Evolutionary conservation across 2,888 invertebrate genomes (phyloP), one percentile per base, ranked within the genome.

Genomic region (Platycheirus albimanus): DNA sequence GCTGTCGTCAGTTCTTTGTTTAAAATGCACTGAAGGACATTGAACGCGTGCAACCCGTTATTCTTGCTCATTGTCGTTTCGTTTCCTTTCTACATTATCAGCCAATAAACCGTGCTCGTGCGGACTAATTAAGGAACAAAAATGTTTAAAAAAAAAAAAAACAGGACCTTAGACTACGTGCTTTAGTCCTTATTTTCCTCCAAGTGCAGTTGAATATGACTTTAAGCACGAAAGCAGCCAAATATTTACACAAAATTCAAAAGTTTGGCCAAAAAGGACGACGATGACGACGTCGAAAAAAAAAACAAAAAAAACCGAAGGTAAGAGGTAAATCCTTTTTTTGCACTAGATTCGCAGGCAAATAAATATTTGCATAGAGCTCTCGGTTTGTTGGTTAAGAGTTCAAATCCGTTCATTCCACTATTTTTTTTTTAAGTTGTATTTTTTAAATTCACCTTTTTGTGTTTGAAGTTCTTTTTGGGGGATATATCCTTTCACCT

Each of bases 321-420:
- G 43, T n/a, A n/a, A n/a, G 15, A 43, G 45, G 47, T 20, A 36
- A 13, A 36, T 49, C 64, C 28, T 47, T 66, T 61, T 30, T 43
- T 47, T 49, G 69, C 49, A 28, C 30, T 51, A 51, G 51, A 51
- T 52, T 52, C 47, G 47, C 11, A 47, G 54, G 54, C 72, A 38
- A 63, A 72, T 72, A 78, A 83, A 78, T 83, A 72, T 78, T 78
- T 83, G 72, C 67, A 63, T 71, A 54, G 36, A 41, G 70, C 56
- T 28, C 49, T 43, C 63, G 63, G 83, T 78, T 69, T 83, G 72
- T 78, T 83, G 72, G 77, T 77, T 81, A 83, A 69, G 63, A 56
- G 78, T 74, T 83, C 83, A 83, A 69, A 78, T 74, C 72, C 72
- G 77, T 83, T 83, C 83, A 64, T 78, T 81, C 15, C 70, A 63